Conservation (phyloP, 2,113 vertebrate species). For the Hiodon alosoides region DNA sequence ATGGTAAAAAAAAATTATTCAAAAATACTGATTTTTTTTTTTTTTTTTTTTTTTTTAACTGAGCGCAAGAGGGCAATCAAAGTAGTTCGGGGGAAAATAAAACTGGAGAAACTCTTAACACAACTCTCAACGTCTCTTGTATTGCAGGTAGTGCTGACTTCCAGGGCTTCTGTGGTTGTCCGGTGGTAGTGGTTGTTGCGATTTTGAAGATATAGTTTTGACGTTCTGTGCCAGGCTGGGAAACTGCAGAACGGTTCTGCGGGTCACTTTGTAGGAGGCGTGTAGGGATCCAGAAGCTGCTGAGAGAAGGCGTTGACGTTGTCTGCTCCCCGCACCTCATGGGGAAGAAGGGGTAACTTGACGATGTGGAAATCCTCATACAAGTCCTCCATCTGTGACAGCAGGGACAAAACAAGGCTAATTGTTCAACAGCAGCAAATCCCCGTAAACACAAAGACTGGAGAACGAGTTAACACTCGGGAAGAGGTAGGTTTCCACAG, state of each 20-base stretch:
- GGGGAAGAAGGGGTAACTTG: slow-evolving; percentile 83
- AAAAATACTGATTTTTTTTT: neutral
- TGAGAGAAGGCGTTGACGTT: slow-evolving; percentile 88
- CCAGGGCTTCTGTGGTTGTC: neutral
- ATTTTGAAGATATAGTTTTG: slow-evolving; percentile 29
- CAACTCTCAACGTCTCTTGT: neutral
- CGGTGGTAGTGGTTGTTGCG: slow-evolving; percentile 13
- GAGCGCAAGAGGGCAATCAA: neutral
- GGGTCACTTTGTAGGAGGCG: slow-evolving; percentile 73
- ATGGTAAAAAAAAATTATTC: neutral
- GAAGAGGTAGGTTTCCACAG: too few species aligned
- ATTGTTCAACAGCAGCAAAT: neutral
- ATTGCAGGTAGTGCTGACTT: neutral
- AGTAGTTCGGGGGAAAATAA: neutral
- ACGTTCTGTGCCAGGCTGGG: slow-evolving; percentile 21
- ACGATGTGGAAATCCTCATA: slow-evolving; percentile 94
- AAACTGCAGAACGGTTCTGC: slow-evolving; percentile 20
- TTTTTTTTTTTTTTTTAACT: neutral
- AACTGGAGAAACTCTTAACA: too few species aligned
- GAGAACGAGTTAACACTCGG: too few species aligned
- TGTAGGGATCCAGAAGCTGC: slow-evolving; percentile 86
- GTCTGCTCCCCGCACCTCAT: slow-evolving; percentile 83
- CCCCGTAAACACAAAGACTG: neutral
- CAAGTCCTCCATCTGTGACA: slow-evolving; percentile 85
- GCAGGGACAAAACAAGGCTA: neutral